Evolutionary conservation across 2,113 vertebrate species (phyloP).

Genomic region (Eidolon helvum): DNA sequence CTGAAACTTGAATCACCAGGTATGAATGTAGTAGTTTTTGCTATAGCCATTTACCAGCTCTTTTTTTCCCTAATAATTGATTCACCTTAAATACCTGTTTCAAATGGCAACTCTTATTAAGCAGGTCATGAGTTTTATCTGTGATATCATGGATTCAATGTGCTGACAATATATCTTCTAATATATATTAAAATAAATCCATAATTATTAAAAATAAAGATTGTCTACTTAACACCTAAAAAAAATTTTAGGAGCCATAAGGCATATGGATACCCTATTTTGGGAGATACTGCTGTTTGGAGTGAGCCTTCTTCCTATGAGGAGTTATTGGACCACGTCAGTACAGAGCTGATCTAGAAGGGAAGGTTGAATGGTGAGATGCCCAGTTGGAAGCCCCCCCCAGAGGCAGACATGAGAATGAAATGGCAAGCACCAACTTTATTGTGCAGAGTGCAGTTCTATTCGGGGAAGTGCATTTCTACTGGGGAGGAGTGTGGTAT

Average conservation of each 20-base stretch:
- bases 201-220: not conserved
- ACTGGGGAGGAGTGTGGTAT: no score
- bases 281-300: not conserved
- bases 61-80: not conserved
- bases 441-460: no score
- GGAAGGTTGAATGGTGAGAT: no score
- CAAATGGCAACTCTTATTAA: not conserved
- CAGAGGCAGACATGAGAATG: no score
- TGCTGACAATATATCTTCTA: not conserved
- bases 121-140: not conserved
- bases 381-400: no score
- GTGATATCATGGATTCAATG: not conserved
- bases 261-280: not conserved
- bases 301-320: not conserved
- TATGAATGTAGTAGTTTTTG: not conserved
- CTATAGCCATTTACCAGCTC: not conserved
- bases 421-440: no score
- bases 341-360: no score
- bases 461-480: no score
- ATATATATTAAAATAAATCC: not conserved
- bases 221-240: not conserved
- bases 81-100: not conserved
- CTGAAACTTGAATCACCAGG: not conserved
- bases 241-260: not conserved
- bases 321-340: not conserved